Evolutionary conservation across 2,888 invertebrate genomes (phyloP).

Genomic region (Congeria kusceri): DNA sequence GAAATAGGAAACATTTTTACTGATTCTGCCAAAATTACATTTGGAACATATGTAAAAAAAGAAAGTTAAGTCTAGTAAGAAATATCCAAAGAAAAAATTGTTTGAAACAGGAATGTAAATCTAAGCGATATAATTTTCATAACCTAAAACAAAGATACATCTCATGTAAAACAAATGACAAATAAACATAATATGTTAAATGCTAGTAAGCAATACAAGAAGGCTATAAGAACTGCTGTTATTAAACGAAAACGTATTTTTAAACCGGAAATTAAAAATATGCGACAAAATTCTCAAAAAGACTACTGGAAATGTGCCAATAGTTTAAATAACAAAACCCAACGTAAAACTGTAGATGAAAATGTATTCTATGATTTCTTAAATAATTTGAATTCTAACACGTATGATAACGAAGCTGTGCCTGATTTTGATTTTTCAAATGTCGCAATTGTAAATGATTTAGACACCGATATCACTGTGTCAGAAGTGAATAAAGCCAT

Average conservation of each 20-base stretch:
- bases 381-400: not conserved
- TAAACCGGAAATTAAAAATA: not conserved
- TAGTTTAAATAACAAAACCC: not conserved
- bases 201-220: conserved; percentile 2
- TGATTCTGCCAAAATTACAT: not conserved
- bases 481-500: too few species aligned
- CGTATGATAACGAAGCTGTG: not conserved
- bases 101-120: not conserved
- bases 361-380: not conserved
- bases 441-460: too few species aligned
- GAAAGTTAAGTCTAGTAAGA: not conserved
- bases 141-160: not conserved
- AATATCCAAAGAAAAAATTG: not conserved
- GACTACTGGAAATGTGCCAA: too few species aligned
- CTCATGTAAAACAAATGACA: not conserved
- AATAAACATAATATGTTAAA: not conserved
- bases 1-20: conserved; percentile 5
- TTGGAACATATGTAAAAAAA: not conserved
- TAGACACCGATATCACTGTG: too few species aligned
- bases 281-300: conserved; percentile 6
- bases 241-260: not conserved
- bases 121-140: not conserved
- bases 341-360: not conserved
- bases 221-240: not conserved
- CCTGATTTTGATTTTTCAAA: not conserved